A percentile compares a stretch with the other conserved stretches of the same genome.
These are phyloP conservation scores for Antheraea assamensis DNA, from an alignment of 2,888 invertebrate species.

Conservation along the genomic window DNA sequence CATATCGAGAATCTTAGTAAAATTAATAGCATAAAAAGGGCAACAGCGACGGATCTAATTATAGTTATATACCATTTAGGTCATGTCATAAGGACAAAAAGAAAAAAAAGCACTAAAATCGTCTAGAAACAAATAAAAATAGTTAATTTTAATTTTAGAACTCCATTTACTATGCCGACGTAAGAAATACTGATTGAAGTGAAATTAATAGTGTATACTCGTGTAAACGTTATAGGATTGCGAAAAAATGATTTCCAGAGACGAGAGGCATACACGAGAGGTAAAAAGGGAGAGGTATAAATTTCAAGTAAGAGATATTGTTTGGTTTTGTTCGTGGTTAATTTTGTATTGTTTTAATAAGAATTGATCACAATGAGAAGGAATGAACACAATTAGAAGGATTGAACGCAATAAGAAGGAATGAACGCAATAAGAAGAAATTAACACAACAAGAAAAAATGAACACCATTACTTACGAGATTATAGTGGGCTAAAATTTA, in stretches of 20 bases:
- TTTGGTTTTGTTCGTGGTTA: background rate
- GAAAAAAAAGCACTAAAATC: too few relatives aligned
- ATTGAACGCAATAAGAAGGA: background rate
- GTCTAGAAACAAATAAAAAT: too few relatives aligned
- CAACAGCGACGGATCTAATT: too few relatives aligned
- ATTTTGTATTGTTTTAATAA: background rate
- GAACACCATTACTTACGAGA: background rate
- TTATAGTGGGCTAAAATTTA: background rate
- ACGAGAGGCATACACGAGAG: background rate
- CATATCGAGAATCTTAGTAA: too few relatives aligned
- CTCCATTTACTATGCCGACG: slow-evolving; percentile 2
- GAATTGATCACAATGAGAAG: background rate
- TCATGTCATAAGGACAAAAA: too few relatives aligned
- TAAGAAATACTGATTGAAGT: slow-evolving; percentile 28
- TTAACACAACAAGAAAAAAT: background rate
- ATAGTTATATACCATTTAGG: too few relatives aligned
- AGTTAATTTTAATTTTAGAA: background rate
- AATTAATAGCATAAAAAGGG: too few relatives aligned
- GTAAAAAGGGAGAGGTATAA: background rate
- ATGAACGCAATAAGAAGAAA: too few relatives aligned
- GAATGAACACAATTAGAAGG: background rate
- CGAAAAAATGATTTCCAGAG: background rate
- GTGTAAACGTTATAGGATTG: background rate
- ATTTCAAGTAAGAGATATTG: background rate
- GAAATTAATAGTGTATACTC: slow-evolving; percentile 26